Base-by-base conservation (phyloP, 2,888 invertebrate species). In the Poecilus cupreus region DNA sequence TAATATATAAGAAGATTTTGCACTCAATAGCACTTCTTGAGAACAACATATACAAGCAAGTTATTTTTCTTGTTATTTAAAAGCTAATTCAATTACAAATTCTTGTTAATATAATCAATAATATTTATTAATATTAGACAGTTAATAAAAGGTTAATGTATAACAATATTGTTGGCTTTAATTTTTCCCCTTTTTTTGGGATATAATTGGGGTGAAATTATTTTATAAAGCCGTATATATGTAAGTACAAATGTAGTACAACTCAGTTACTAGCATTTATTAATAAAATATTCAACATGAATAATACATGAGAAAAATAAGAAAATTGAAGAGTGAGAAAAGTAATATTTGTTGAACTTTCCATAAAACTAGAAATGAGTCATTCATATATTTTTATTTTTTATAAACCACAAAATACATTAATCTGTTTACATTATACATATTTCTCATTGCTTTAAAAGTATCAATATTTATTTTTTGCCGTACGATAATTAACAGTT, bases 101-200 rank as follows among this genome's bases (percentile, higher is more conserved):
- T 37, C 37, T 68, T 26, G 16, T 60, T 60, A 24, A 24, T 13
- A 32, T 32, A 68, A 18, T 60, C n/a, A 5, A 24, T 18, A 18
- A 37, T 68, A 37, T 68, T 68, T 68, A 68, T 68, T 37, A 68
- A 68, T 68, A 37, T 37, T 68, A 37, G 64, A 68, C 32, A 20
- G 37, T 68, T 68, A 68, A 68, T 68, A 68, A 68, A 68, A 18
- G n/a, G 32, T 64, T 64, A 32, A 64, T 60, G 13, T 60, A n/a
- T 68, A 37, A 68, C 64, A 68, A 8, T 22, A 68, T 18, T 18
- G 64, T 68, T 60, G 60, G 16, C 5, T 68, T 68, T 68, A 68
- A 13, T 37, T 68, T 37, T 68, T 37, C 37, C 64, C 37, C n/a
- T n/a, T 68, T 37, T 16, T 51, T 51, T 16, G 20, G 20, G 20